Evolutionary conservation across 2,797 vertebrate species (phyloP).

Genomic region (Pipistrellus nathusii): DNA sequence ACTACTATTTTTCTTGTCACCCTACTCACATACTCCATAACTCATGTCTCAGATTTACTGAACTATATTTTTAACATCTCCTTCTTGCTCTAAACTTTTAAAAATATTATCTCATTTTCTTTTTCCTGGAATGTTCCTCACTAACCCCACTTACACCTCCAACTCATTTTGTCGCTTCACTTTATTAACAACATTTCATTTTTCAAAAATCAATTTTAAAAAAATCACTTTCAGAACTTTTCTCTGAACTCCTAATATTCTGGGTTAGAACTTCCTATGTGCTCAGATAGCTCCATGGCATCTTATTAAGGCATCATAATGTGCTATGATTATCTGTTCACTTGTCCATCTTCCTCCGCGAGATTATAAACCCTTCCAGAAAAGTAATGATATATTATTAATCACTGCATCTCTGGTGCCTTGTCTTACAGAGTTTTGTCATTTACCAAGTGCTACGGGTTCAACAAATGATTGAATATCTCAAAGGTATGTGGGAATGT

Average conservation of each 20-base stretch:
- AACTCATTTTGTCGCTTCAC: neutral
- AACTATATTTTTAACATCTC: constrained; percentile 29
- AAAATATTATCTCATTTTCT: neutral
- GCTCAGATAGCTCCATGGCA: neutral
- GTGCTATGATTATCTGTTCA: neutral
- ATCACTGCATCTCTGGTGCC: neutral
- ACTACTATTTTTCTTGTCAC: neutral
- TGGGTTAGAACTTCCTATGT: neutral
- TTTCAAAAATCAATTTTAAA: constrained; percentile 31
- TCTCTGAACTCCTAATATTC: neutral
- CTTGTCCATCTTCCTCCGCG: neutral
- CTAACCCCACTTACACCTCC: neutral
- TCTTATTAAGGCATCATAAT: neutral
- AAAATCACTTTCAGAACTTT: neutral
- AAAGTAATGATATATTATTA: constrained; percentile 47
- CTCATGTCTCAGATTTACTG: neutral
- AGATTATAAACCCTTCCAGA: constrained; percentile 20
- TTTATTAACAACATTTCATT: neutral
- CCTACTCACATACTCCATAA: neutral
- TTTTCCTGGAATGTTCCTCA: neutral
- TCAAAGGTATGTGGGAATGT: neutral
- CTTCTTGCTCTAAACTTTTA: neutral
- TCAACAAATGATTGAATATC: neutral
- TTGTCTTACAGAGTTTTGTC: neutral
- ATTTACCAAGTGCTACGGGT: constrained; percentile 52